Conservation (phyloP, 2,888 invertebrate genomes). For the Laspeyria flexula region DNA sequence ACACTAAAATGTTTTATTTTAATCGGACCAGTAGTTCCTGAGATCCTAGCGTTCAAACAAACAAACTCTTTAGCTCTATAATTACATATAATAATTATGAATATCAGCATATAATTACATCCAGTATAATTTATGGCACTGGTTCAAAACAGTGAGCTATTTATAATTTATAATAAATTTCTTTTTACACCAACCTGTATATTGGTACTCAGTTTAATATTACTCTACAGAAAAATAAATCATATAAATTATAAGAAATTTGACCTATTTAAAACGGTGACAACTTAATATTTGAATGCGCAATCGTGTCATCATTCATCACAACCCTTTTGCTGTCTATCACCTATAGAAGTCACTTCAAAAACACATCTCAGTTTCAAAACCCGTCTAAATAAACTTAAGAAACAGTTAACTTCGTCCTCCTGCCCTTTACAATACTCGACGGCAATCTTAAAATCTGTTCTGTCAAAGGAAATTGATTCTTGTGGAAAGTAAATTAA, state of each 20-base stretch:
- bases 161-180: no score
- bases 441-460: slow-evolving; percentile 25
- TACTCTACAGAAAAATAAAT: background rate
- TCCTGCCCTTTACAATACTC: slow-evolving; percentile 62
- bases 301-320: slow-evolving; percentile 26
- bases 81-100: no score
- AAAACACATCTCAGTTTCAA: slow-evolving; percentile 57
- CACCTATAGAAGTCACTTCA: slow-evolving; percentile 32
- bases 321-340: slow-evolving; percentile 24
- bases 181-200: no score
- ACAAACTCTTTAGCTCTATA: no score
- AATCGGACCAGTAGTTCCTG: no score
- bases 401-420: slow-evolving; percentile 63
- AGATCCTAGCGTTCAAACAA: no score
- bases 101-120: no score
- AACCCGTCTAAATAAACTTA: slow-evolving; percentile 61
- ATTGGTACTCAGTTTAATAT: background rate
- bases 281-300: slow-evolving; percentile 18
- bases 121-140: no score
- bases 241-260: background rate
- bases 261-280: background rate
- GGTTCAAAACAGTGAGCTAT: no score
- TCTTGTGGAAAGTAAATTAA: slow-evolving; percentile 25
- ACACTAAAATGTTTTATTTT: no score
- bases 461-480: slow-evolving; percentile 19